These are phyloP conservation scores for Papilio machaon DNA, from an alignment of 1,140 invertebrate genomes.

Conservation along the genomic window DNA sequence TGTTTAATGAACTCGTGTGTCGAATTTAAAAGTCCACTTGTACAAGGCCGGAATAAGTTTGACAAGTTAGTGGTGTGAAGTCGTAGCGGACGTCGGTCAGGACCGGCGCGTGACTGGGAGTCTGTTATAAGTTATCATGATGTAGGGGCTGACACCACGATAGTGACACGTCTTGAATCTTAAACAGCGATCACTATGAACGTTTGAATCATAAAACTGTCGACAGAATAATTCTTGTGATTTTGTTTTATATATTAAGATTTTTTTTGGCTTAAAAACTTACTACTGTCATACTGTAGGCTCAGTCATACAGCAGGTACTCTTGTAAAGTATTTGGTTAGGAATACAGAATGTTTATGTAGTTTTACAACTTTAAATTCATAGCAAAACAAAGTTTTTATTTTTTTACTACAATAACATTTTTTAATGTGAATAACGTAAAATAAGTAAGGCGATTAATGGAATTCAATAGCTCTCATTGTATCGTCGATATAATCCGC, in stretches of 20 bases:
- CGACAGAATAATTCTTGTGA: background rate
- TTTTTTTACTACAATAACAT: no score
- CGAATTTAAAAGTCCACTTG: slow-evolving; percentile 30
- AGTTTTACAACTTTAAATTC: no score
- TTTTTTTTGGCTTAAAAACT: no score
- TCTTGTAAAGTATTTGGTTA: no score
- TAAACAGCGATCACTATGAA: slow-evolving; percentile 45
- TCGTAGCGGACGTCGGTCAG: slow-evolving; percentile 43
- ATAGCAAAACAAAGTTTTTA: no score
- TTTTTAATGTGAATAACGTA: background rate
- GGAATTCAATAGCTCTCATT: slow-evolving; percentile 4
- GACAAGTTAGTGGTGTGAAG: slow-evolving; percentile 47
- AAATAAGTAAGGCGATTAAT: background rate
- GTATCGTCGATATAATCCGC: background rate
- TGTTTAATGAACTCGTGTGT: background rate
- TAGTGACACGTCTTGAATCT: slow-evolving; percentile 49
- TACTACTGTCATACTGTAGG: no score
- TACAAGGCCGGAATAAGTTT: slow-evolving; percentile 15
- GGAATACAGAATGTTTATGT: no score
- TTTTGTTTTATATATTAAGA: no score
- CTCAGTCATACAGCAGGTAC: no score
- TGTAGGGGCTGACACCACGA: slow-evolving; percentile 36
- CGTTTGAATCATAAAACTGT: slow-evolving; percentile 9
- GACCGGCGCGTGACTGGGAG: slow-evolving; percentile 47
- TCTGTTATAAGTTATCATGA: slow-evolving; percentile 54